Conservation (phyloP, 2,797 vertebrate species). For the Sebastolobus alascanus region DNA sequence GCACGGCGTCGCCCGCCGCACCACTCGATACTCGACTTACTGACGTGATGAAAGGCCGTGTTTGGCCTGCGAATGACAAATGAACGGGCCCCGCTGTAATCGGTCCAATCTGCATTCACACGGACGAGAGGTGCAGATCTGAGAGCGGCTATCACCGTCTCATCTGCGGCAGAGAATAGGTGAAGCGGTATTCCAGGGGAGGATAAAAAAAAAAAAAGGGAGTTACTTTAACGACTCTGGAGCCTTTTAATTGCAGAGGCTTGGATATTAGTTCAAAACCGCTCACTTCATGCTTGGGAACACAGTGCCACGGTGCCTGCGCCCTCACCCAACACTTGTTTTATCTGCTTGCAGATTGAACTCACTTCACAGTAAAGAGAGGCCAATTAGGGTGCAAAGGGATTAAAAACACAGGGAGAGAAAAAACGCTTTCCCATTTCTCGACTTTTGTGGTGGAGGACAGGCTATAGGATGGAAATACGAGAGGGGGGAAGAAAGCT, state of each 20-base stretch:
- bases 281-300: constrained; percentile 82
- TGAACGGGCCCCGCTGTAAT: constrained; percentile 16
- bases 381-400: constrained; percentile 84
- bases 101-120: constrained; percentile 45
- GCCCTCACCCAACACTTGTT: constrained; percentile 74
- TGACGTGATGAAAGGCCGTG: constrained; percentile 40
- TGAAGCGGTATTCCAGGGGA: constrained; percentile 45
- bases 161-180: constrained; percentile 58
- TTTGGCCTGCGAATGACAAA: constrained; percentile 19
- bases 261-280: constrained; percentile 79
- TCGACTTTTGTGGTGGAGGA: constrained; percentile 57
- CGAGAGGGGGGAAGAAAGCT: constrained; percentile 53
- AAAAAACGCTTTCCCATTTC: constrained; percentile 59
- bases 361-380: constrained; percentile 80
- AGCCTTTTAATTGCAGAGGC: constrained; percentile 75
- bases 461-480: constrained; percentile 55
- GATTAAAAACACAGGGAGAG: constrained; percentile 79
- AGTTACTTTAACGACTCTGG: constrained; percentile 63
- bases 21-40: constrained; percentile 36
- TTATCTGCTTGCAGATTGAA: constrained; percentile 79
- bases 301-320: constrained; percentile 69
- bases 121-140: constrained; percentile 33
- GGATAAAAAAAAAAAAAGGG: constrained; percentile 23
- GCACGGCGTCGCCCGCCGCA: background rate
- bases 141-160: constrained; percentile 36